Conservation (phyloP, 2,888 invertebrate species). For the Pristionchus entomophagus region DNA sequence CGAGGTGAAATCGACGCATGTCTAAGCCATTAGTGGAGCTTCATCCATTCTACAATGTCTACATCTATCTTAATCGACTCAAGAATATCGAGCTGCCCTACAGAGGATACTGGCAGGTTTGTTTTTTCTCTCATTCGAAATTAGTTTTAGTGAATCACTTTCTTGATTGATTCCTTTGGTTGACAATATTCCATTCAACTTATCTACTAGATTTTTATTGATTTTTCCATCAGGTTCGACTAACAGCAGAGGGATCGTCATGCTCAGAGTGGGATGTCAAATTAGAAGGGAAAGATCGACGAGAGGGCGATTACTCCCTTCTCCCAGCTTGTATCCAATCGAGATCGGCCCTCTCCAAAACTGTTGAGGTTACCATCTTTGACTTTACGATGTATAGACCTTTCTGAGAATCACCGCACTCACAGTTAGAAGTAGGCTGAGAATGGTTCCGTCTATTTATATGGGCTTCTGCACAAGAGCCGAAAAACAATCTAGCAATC, state of each 20-base stretch:
- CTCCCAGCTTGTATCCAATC: background rate
- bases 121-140: background rate
- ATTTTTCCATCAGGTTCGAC: constrained; percentile 14
- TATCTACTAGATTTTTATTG: background rate
- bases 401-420: no score
- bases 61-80: constrained; percentile 34
- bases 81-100: constrained; percentile 46
- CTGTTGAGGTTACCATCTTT: constrained; percentile 29
- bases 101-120: constrained; percentile 44
- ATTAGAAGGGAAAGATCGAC: constrained; percentile 20
- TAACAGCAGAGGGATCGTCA: constrained; percentile 6
- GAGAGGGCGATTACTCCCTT: constrained; percentile 24
- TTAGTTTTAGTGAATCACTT: background rate
- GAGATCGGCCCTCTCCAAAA: background rate
- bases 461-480: no score
- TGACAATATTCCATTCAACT: background rate
- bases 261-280: constrained; percentile 38
- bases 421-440: no score
- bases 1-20: constrained; percentile 35
- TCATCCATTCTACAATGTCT: constrained; percentile 44
- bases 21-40: constrained; percentile 43
- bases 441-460: no score
- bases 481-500: no score
- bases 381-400: background rate
- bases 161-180: background rate